These are phyloP conservation scores for Zelleria hepariella DNA, from an alignment of 2,888 invertebrate species.

Conservation along the genomic window DNA sequence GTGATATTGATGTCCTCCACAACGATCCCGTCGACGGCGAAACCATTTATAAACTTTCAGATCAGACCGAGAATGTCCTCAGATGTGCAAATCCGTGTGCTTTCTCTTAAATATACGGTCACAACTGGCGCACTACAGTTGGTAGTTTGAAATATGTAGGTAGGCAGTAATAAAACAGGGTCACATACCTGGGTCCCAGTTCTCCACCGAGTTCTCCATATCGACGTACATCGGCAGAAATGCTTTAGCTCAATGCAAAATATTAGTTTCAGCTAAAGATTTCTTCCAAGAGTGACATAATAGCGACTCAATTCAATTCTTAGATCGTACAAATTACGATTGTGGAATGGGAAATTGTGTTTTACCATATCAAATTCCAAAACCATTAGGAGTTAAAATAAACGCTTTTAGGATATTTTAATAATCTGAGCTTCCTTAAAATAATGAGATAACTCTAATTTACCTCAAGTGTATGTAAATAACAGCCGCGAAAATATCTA, in stretches of 20 bases:
- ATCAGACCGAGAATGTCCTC: neutral
- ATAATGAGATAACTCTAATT: neutral
- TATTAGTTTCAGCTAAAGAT: neutral
- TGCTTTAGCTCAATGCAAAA: neutral
- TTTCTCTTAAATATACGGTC: too few species aligned
- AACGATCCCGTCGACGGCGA: neutral
- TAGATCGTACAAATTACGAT: neutral
- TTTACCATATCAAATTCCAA: neutral
- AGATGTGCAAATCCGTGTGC: neutral
- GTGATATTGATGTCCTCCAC: too few species aligned
- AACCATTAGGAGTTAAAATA: too few species aligned
- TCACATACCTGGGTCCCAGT: slow-evolving; percentile 57
- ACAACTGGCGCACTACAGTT: too few species aligned
- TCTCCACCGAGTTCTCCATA: slow-evolving; percentile 49
- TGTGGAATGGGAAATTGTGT: neutral
- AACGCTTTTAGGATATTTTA: too few species aligned
- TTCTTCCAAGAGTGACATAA: neutral
- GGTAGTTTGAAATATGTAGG: neutral
- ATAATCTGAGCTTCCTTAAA: too few species aligned
- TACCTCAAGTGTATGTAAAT: neutral
- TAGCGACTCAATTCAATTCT: too few species aligned
- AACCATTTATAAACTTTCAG: neutral
- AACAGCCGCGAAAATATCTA: neutral
- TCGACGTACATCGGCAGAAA: slow-evolving; percentile 22
- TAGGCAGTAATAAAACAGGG: neutral